A percentile compares a stretch with the other conserved stretches of the same genome.
phyloP scores from a whole-genome alignment of 1,140 invertebrate genomes.

The Aphelinus atriplicis region DNA sequence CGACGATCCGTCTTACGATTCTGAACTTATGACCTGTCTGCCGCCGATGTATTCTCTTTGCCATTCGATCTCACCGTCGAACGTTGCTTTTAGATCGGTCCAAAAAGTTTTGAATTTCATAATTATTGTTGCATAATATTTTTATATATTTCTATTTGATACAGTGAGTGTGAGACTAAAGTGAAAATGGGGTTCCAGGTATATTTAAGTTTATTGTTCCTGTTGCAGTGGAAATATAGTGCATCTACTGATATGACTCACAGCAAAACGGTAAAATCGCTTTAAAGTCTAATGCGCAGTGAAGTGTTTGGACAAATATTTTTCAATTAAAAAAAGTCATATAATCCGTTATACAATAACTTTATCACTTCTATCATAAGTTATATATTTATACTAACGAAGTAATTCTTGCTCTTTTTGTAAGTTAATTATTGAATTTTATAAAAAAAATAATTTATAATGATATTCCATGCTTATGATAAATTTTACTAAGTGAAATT shows the following conservation, averaged over 20 bases:
- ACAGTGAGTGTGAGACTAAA: neutral
- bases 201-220: neutral
- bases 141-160: neutral
- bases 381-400: too few relatives aligned
- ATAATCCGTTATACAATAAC: too few relatives aligned
- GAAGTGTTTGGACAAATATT: too few relatives aligned
- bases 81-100: conserved; percentile 44
- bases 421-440: too few relatives aligned
- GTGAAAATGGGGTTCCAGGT: conserved; percentile 23
- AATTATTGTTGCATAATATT: conserved; percentile 19
- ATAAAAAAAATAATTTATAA: too few relatives aligned
- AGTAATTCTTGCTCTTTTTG: too few relatives aligned
- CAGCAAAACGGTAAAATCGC: conserved; percentile 19
- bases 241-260: conserved; percentile 8
- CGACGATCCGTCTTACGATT: conserved; percentile 11
- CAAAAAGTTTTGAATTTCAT: conserved; percentile 27
- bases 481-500: too few relatives aligned
- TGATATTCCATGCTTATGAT: too few relatives aligned
- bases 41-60: conserved; percentile 48
- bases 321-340: too few relatives aligned
- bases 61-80: conserved; percentile 47
- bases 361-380: too few relatives aligned
- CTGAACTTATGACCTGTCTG: conserved; percentile 52
- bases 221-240: conserved; percentile 27
- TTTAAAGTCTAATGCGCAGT: too few relatives aligned